Evolutionary conservation across 2,888 invertebrate genomes (phyloP), one percentile per base, ranked within the genome.

Genomic region (Blastobasis adustella): DNA sequence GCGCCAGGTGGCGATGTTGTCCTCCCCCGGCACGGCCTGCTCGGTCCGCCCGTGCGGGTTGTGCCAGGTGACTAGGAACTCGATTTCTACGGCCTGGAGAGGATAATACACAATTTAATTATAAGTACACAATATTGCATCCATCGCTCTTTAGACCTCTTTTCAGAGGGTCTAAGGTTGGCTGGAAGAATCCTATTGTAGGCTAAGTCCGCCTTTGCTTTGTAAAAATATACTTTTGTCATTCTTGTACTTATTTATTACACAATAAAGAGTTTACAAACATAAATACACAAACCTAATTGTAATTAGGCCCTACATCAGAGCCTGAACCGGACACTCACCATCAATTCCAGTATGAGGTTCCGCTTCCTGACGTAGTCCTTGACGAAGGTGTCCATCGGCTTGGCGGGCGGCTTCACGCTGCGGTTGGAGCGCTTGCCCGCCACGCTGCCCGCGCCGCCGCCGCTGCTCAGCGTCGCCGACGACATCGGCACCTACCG

Each of bases 351-450:
- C 42, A 99, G 83, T 62, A 99, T 98, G 4, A 99, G 91, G 80
- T 97, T 98, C 53, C 99, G 90, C 73, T 98, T 98, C 76, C 95
- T 94, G 59, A 98, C 94, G 76, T 98, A 99, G 69, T 98, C 97
- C 71, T 98, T 98, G 53, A 98, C 95, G 75, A 96, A 96, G 0
- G 93, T 92, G 65, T 95, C 95, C 52, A 92, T 93, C 23, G 91
- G 84, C 58, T 92, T 91, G n/a, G 89, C 83, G 46, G 90, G 82
- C 49, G 93, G 89, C 72, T 95, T 91, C 67, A 93, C 89, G 65
- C 94, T 93, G 56, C 94, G 91, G 70, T 93, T 93, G 36, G 95
- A 95, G 4, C 95, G 90, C 76, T 95, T 95, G 50, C 89, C 89
- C 0, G 85, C 87, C 0, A 88, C 67, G 49, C 89, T 89, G 54